Evolutionary conservation across 2,113 vertebrate genomes (phyloP).

Genomic region (Butastur rufipennis): DNA sequence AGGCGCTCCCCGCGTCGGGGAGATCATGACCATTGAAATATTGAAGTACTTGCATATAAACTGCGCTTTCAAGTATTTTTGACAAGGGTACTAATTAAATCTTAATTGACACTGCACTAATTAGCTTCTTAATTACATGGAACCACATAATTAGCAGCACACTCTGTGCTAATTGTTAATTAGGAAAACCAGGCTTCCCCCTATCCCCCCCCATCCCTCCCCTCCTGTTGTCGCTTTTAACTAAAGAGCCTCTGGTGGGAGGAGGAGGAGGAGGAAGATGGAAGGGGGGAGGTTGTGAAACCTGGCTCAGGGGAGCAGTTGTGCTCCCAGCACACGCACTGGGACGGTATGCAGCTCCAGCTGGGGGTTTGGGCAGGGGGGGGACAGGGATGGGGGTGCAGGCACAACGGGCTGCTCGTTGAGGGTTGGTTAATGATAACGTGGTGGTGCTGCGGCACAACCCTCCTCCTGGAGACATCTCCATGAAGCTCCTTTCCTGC

Average conservation of each 20-base stretch:
- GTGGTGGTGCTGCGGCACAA: neutral
- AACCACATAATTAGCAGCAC: constrained; percentile 77
- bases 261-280: neutral
- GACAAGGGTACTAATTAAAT: constrained; percentile 80
- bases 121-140: constrained; percentile 85
- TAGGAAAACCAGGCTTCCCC: constrained; percentile 68
- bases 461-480: neutral
- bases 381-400: neutral
- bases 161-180: constrained; percentile 76
- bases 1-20: neutral
- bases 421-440: neutral
- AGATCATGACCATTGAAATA: constrained; percentile 43
- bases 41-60: constrained; percentile 57
- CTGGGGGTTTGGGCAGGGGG: neutral
- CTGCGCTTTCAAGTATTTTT: constrained; percentile 70
- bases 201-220: neutral
- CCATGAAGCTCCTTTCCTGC: neutral
- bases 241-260: constrained; percentile 27
- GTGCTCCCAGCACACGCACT: neutral
- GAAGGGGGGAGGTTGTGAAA: neutral
- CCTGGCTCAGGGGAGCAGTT: neutral
- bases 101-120: constrained; percentile 80
- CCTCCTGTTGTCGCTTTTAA: constrained; percentile 34
- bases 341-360: neutral
- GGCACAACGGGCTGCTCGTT: neutral